Percentiles rank a stretch among this genome's conserved stretches.
phyloP scores from a whole-genome alignment of 2,888 invertebrate genomes.

The Beris morrisii region DNA sequence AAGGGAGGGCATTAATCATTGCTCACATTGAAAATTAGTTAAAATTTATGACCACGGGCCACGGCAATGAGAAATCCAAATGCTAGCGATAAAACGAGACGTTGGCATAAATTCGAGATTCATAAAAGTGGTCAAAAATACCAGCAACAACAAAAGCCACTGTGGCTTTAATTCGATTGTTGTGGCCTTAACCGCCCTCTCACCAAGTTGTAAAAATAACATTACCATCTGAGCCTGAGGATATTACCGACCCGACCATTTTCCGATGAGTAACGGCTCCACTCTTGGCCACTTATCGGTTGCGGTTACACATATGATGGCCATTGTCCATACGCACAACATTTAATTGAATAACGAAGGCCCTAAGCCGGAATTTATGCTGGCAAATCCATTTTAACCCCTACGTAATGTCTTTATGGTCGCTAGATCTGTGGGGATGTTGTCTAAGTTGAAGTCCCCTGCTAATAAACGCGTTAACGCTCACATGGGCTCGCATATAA shows the following conservation, averaged over 20 bases:
- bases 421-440: not conserved
- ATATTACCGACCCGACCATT: not conserved
- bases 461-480: not conserved
- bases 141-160: not conserved
- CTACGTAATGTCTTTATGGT: not conserved
- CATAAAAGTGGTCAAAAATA: no score
- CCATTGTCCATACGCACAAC: not conserved
- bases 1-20: constrained; percentile 15
- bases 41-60: not conserved
- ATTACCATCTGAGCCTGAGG: constrained; percentile 5
- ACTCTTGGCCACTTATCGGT: not conserved
- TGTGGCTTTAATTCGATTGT: not conserved
- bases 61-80: not conserved
- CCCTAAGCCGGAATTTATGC: not conserved
- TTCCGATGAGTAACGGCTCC: constrained; percentile 4
- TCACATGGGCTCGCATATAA: constrained; percentile 19
- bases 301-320: not conserved
- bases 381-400: constrained; percentile 2
- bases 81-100: not conserved
- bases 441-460: not conserved
- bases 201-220: not conserved
- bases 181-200: not conserved
- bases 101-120: no score
- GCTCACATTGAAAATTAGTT: not conserved
- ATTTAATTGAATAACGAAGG: constrained; percentile 23